These are phyloP conservation scores for Arbacia lixula DNA, from an alignment of 53 echinoderm and acorn worm genomes.

Conservation along the genomic window DNA sequence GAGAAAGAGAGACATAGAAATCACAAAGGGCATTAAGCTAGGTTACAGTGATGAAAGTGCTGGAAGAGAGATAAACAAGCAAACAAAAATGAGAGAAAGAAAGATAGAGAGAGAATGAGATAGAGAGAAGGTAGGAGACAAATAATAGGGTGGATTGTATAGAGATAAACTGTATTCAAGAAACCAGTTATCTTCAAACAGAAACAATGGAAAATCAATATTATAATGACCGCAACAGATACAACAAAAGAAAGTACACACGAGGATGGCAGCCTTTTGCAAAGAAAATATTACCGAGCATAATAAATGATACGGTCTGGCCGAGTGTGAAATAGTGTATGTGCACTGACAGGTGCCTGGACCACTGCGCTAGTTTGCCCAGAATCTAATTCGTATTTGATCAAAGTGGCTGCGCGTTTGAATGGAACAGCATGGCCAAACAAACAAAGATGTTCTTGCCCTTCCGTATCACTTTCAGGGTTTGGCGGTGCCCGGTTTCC, in stretches of 20 bases:
- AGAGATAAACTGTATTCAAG: slow-evolving; percentile 4
- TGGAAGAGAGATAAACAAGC: no score
- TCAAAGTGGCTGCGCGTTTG: slow-evolving; percentile 23
- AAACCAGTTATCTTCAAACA: no score
- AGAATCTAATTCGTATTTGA: slow-evolving; percentile 48
- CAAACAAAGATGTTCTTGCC: slow-evolving; percentile 58
- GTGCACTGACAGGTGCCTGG: slow-evolving; percentile 34
- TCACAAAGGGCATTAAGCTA: no score
- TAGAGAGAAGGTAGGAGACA: neutral
- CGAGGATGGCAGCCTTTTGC: no score
- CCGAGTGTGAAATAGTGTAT: slow-evolving; percentile 38
- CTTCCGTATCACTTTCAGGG: slow-evolving; percentile 50
- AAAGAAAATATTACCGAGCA: no score
- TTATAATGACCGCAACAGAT: no score
- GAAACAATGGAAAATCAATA: no score
- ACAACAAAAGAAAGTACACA: no score
- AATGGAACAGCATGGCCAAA: slow-evolving; percentile 47
- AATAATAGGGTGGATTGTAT: slow-evolving; percentile 1
- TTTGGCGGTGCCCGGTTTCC: slow-evolving; percentile 53
- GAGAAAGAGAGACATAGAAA: no score
- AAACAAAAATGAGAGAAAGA: no score
- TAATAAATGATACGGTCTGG: no score
- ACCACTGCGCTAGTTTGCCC: slow-evolving; percentile 22
- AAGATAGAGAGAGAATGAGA: neutral
- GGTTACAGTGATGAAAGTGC: no score